phyloP scores from a whole-genome alignment of 2,113 vertebrate genomes.

The Helogale parvula region DNA sequence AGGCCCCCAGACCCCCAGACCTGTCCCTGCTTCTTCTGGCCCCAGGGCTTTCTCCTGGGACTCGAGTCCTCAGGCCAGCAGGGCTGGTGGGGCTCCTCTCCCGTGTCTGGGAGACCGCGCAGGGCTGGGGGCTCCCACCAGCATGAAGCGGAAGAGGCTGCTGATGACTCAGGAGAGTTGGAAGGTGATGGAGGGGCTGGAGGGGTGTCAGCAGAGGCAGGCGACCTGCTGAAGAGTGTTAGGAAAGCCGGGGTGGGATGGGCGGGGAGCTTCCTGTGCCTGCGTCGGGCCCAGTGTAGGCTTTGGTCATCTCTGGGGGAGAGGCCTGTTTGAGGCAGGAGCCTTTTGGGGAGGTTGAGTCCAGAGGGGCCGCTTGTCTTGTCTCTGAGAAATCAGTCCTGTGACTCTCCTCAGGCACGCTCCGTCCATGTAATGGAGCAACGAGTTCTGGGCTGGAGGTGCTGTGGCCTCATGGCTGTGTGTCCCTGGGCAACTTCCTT shows the following conservation, averaged over 20 bases:
- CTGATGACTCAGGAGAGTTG: not conserved
- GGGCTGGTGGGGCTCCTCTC: not conserved
- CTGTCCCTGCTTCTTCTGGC: not conserved
- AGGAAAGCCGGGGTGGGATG: not conserved
- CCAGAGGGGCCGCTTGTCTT: not conserved
- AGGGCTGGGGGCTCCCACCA: fast-evolving
- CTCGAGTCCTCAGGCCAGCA: not conserved
- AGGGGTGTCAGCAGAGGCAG: not conserved
- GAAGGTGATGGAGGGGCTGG: conserved; percentile 51
- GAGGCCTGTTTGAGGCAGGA: not conserved
- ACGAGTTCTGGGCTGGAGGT: not conserved
- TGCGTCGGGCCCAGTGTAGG: fast-evolving
- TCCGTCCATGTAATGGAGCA: not conserved
- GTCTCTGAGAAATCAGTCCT: not conserved
- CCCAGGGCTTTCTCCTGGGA: not conserved
- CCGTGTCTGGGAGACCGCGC: not conserved
- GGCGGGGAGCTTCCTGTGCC: not conserved
- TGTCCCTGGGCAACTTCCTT: not conserved
- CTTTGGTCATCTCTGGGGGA: not conserved
- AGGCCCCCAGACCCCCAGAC: not conserved
- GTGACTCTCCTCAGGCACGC: not conserved
- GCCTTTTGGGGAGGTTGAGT: not conserved
- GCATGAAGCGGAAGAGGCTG: conserved; percentile 61
- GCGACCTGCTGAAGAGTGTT: not conserved
- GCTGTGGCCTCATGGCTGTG: not conserved